Base-by-base conservation (phyloP, 2,888 invertebrate genomes). In the Drosophila quinaria region DNA sequence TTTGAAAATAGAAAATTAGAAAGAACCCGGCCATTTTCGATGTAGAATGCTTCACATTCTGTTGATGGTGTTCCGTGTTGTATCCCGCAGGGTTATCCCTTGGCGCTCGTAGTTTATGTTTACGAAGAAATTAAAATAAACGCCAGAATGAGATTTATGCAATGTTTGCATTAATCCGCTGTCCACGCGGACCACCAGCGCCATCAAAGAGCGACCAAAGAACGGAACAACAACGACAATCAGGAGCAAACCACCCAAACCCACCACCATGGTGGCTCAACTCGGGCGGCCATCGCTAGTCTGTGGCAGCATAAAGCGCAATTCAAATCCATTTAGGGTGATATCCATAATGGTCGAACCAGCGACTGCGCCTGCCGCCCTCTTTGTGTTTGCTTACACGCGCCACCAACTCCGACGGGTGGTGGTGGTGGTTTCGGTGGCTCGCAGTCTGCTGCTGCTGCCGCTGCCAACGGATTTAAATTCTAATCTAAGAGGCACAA, bases 91-190 rank as follows among this genome's bases (percentile, higher is more conserved):
- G 61, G 82, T 62, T 44, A 50, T 83, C 90, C 89, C 88, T 77
- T 74, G 78, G 75, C 74, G 81, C 80, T 80, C 86, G 74, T 87
- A 80, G 87, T 91, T 91, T 90, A 90, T 90, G 90, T 80, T 83
- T 82, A 87, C 84, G 81, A 81, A 79, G 83, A 90, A 91, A 91
- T 90, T 89, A 90, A 91, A 91, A 91, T 91, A 91, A 91, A 91
- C 87, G 84, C 85, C 84, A 76, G 76, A 84, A 90, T 81, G 82
- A 85, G 91, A 91, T 91, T 91, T 91, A 91, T 91, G 89, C 84
- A 81, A 83, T 91, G 90, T 90, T 90, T 91, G 87, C 85, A 90
- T 89, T 85, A 90, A 89, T 84, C 87, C 80, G 80, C 79, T 80
- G 85, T 80, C 82, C 86, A 81, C 75, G 74, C 65, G 46, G 54